phyloP scores from a whole-genome alignment of 2,888 invertebrate genomes.

The Hybos culiciformis region DNA sequence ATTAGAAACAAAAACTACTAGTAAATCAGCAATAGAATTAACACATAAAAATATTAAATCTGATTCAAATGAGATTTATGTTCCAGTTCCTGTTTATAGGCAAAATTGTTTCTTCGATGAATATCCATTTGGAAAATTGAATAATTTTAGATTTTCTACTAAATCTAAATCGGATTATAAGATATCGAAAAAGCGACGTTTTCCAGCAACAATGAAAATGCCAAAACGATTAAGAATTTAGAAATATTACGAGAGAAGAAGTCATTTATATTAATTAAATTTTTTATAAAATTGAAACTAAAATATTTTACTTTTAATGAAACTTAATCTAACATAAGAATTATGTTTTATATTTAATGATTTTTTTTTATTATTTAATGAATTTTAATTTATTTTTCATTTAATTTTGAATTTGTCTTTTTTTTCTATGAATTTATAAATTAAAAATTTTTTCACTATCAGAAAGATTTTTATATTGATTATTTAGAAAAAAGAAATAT shows the following conservation, averaged over 20 bases:
- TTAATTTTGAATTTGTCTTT: background rate
- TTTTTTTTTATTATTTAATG: background rate
- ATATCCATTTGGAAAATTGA: slow-evolving; percentile 11
- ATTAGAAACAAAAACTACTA: background rate
- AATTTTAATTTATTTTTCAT: background rate
- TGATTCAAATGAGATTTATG: no score
- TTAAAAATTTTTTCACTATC: background rate
- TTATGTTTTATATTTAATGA: background rate
- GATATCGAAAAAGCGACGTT: background rate
- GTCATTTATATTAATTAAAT: background rate
- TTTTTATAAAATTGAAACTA: background rate
- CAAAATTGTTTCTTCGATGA: slow-evolving; percentile 30
- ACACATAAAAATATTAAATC: slow-evolving; percentile 13
- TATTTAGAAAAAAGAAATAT: background rate
- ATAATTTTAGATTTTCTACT: background rate
- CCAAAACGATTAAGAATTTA: background rate
- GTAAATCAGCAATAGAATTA: slow-evolving; percentile 5
- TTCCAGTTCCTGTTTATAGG: slow-evolving; percentile 26
- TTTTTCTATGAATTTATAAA: background rate
- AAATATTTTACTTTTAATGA: background rate
- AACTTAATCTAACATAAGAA: background rate
- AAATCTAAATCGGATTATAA: background rate
- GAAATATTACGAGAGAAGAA: background rate
- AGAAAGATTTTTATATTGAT: background rate
- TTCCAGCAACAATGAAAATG: background rate